Evolutionary conservation across 2,797 vertebrate species (phyloP), one percentile per base, ranked within the genome.

Genomic region (Gymnoscopelus braueri): DNA sequence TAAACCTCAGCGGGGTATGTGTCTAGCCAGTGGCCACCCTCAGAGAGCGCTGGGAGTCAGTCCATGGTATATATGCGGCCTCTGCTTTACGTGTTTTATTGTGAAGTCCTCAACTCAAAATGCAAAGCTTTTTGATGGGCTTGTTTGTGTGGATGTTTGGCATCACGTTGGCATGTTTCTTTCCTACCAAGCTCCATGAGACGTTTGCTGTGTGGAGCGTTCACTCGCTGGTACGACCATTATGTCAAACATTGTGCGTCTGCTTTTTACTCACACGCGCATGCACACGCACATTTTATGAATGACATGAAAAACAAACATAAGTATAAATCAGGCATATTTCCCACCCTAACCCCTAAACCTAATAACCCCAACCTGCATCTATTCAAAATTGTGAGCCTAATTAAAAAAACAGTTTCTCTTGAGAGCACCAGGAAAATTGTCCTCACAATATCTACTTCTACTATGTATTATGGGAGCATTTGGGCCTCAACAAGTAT

Each of bases 191-290:
- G 47, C 39, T 54, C 56, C 65, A 32, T 52, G 58, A 65, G 48
- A 64, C 54, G 49, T 72, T 63, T 58, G 29, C 26, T 57, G 23
- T 26, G n/a, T 49, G 57, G 57, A 32, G 56, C 19, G 11, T 15
- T 23, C 69, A 51, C 73, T 71, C 74, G 71, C 78, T 83, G 77
- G 78, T 65, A 29, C 80, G 94, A 84, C 93, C 92, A 93, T 93
- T 95, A 71, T 92, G 92, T 52, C 95, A 93, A 82, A 95, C 96
- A 90, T 95, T 94, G 89, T 84, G 94, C 51, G 93, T 94, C 3
- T 94, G 95, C 6, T 94, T 94, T 64, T 95, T 93, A 51, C 50
- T 14, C 50, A 51, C 50, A 51, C 14, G 5, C 14, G 5, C 50
- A 52, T n/a, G n/a, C 13, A n/a, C 52, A 53, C 56, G 19, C 19